Evolutionary conservation across 2,888 invertebrate genomes (phyloP), one percentile per base, ranked within the genome.

Genomic region (Leptinotarsa juncta): DNA sequence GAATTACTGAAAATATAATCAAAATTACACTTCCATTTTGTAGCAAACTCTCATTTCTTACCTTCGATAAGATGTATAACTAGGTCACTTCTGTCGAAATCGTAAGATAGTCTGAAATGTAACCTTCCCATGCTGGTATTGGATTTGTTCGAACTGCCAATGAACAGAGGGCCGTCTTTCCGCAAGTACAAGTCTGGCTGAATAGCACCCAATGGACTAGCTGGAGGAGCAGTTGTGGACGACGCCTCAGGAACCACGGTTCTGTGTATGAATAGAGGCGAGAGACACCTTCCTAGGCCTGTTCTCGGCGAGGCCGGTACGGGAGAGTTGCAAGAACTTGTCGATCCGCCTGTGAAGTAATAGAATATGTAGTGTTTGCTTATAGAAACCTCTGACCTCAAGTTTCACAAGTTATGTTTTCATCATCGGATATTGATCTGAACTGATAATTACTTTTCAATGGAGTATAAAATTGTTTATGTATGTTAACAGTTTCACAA

Each of bases 1-100:
- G 10, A 10, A 32, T 32, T 1, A 32, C 10, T 10, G 10, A 10
- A 32, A 32, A 7, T 10, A 10, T 0, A 5, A 7, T 10, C 1
- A 10, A 32, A 32, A 32, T 32, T 10, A 32, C 32, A 32, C 32
- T 32, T 32, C 10, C 10, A 5, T 26, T 26, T 26, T 26, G 26
- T 26, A 26, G 26, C 5, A 5, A 26, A 32, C 32, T 32, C 32
- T 2, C 32, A 23, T 51, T 51, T 65, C 79, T 83, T 85, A 95
- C 95, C 95, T 93, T 97, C 96, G 88, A 97, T 96, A 80, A 97
- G 90, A 89, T 97, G 96, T n/a, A 96, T 94, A 80, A 96, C 94
- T 81, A 97, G 90, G 87, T 97, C 97, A 18, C 96, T 96, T 79
- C 95, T 91, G 86, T 96, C 94, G 84, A 96, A 96, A 88, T 97